Conservation (phyloP, 2,797 vertebrate species). For the Aldrovandia affinis region DNA sequence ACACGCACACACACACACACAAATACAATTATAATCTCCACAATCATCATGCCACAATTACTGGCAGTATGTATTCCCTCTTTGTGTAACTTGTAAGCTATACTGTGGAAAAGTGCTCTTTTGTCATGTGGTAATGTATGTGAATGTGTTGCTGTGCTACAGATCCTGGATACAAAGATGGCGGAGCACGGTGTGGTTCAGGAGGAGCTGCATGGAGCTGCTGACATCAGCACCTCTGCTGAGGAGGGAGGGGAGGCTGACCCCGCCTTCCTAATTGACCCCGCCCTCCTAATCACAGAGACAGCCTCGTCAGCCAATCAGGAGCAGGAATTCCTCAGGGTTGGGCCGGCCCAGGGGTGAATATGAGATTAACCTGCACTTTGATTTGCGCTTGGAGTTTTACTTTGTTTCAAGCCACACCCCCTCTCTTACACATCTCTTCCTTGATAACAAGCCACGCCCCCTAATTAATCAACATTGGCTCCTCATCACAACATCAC, state of each 20-base stretch:
- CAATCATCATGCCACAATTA: neutral
- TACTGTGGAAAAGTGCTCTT: neutral
- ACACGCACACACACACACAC: conserved; percentile 4
- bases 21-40: conserved; percentile 1
- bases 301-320: conserved; percentile 53
- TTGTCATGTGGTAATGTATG: neutral
- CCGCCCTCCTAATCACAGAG: neutral
- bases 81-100: neutral
- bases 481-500: too few species aligned
- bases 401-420: too few species aligned
- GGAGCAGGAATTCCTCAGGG: conserved; percentile 68
- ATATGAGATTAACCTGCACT: conserved; percentile 38
- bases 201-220: conserved; percentile 47
- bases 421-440: too few species aligned
- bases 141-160: conserved; percentile 22
- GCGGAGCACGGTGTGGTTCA: conserved; percentile 47
- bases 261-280: too few species aligned
- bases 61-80: neutral
- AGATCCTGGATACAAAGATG: conserved; percentile 76
- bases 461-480: too few species aligned
- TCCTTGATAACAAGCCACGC: too few species aligned
- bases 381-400: too few species aligned
- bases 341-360: conserved; percentile 58
- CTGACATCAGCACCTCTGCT: neutral
- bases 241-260: neutral